phyloP scores from a whole-genome alignment of 1,140 invertebrate genomes.

The Vanessa tameamea region DNA sequence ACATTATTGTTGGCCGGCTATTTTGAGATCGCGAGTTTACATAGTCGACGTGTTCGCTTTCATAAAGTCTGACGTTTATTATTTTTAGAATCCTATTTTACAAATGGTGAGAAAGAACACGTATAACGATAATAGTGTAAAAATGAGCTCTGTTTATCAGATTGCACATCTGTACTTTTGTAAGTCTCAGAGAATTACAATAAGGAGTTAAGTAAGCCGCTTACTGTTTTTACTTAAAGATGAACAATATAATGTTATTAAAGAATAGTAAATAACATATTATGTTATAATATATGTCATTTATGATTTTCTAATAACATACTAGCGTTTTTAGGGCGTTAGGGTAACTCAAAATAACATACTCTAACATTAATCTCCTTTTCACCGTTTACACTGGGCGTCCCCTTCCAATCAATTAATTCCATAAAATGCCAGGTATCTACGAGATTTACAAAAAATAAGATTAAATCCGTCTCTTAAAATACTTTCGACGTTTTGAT shows the following conservation, averaged over 20 bases:
- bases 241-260: neutral
- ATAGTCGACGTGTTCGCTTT: neutral
- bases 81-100: neutral
- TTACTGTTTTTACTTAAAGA: no score
- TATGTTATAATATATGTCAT: neutral
- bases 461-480: conserved; percentile 29
- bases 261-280: neutral
- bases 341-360: conserved; percentile 18
- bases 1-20: neutral
- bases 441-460: conserved; percentile 24
- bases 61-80: neutral
- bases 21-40: neutral
- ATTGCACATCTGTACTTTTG: no score
- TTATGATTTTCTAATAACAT: no score
- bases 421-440: conserved; percentile 32
- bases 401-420: conserved; percentile 37
- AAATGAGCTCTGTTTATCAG: no score
- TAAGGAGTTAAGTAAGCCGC: no score
- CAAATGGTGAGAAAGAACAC: neutral
- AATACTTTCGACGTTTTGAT: conserved; percentile 18
- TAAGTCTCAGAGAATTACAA: no score
- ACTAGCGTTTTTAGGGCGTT: neutral
- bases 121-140: no score
- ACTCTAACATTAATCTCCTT: conserved; percentile 24
- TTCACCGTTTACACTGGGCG: conserved; percentile 19